phyloP scores from a whole-genome alignment of 30 jellyfish, hydroid and myxozoan species.

The Aurelia coerulea region DNA sequence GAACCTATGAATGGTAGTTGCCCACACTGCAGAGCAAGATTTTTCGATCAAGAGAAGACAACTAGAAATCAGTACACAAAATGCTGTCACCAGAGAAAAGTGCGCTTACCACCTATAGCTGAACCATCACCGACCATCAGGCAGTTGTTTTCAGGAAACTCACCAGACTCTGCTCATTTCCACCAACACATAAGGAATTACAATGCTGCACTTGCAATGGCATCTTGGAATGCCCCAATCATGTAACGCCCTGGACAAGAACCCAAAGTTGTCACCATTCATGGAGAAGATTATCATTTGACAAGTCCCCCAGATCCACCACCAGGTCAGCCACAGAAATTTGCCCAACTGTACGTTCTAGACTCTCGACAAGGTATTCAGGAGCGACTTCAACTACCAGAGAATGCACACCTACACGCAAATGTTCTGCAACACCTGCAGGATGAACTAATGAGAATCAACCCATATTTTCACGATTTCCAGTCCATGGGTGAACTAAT shows the following conservation, averaged over 20 bases:
- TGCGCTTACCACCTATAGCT: background rate
- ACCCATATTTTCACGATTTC: background rate
- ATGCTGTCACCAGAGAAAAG: background rate
- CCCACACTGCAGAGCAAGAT: background rate
- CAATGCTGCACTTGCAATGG: background rate
- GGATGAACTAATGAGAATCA: background rate
- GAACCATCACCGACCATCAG: background rate
- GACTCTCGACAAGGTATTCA: background rate
- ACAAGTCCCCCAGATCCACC: conserved; percentile 23
- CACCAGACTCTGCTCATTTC: background rate
- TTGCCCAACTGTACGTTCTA: conserved; percentile 7
- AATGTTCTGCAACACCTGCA: background rate
- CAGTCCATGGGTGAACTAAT: conserved; percentile 7
- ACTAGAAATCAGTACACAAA: background rate
- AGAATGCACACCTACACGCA: background rate
- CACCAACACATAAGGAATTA: background rate
- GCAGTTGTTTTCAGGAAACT: background rate
- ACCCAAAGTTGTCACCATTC: background rate
- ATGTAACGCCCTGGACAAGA: background rate
- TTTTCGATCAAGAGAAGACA: background rate
- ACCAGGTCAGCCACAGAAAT: background rate
- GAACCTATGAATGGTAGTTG: background rate
- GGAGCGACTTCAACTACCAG: background rate
- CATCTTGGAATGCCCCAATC: background rate
- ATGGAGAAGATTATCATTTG: background rate